phyloP scores from a whole-genome alignment of 2,888 invertebrate species.

The Coleophora deauratella region DNA sequence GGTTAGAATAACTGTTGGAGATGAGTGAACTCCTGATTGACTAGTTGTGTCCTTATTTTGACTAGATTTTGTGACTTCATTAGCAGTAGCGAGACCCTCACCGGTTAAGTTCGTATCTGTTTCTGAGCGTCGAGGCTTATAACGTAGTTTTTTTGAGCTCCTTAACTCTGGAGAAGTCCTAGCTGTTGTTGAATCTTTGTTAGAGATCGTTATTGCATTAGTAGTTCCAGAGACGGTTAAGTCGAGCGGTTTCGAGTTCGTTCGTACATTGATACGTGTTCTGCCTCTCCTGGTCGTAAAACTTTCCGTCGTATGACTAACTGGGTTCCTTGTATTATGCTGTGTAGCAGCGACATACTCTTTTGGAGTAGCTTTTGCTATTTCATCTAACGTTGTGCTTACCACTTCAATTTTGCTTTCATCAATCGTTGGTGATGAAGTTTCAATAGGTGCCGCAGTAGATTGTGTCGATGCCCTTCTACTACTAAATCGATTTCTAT shows the following conservation, averaged over 20 bases:
- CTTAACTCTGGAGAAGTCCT: conserved; percentile 40
- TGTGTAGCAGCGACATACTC: conserved; percentile 32
- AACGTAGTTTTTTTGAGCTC: conserved; percentile 49
- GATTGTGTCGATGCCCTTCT: conserved; percentile 23
- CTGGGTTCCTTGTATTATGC: conserved; percentile 43
- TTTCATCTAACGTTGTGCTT: conserved; percentile 38
- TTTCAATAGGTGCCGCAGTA: conserved; percentile 26
- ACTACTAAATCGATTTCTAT: conserved; percentile 32
- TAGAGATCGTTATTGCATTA: conserved; percentile 36
- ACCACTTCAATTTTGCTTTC: conserved; percentile 44
- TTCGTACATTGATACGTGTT: conserved; percentile 39
- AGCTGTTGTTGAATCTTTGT: conserved; percentile 47
- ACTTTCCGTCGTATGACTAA: conserved; percentile 33
- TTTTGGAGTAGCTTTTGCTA: conserved; percentile 34
- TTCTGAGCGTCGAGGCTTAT: conserved; percentile 45
- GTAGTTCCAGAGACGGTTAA: conserved; percentile 52
- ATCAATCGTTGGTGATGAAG: conserved; percentile 31
- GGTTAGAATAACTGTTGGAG: conserved; percentile 22
- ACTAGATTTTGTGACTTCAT: conserved; percentile 55
- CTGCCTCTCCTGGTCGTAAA: conserved; percentile 29
- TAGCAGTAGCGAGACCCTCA: conserved; percentile 39
- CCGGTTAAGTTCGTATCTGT: conserved; percentile 58
- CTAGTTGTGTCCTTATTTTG: conserved; percentile 48
- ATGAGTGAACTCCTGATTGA: conserved; percentile 42
- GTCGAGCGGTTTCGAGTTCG: conserved; percentile 39